These are phyloP conservation scores for Drosophila equinoxialis DNA, from an alignment of 1,140 invertebrate species.

Conservation along the genomic window DNA sequence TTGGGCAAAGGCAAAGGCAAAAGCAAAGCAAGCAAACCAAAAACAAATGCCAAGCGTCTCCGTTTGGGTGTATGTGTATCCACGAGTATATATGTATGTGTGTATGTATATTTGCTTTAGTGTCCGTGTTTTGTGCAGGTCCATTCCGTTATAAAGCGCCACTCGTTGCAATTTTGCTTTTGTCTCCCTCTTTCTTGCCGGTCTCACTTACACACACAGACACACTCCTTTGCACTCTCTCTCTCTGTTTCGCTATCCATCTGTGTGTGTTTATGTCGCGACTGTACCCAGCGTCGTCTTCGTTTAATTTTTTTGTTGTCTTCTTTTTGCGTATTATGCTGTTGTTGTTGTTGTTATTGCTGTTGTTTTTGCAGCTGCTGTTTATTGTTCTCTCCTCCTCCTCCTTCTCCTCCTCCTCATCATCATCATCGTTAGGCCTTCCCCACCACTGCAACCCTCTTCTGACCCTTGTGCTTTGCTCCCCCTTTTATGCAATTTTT, in stretches of 20 bases:
- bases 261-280: conserved; percentile 45
- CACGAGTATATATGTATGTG: conserved; percentile 4
- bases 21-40: conserved; percentile 35
- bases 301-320: conserved; percentile 24
- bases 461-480: too few species aligned
- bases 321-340: conserved; percentile 29
- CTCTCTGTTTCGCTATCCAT: not conserved
- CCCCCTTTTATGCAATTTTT: not conserved
- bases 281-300: conserved; percentile 65
- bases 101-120: not conserved
- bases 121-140: conserved; percentile 21
- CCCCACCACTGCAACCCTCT: too few species aligned
- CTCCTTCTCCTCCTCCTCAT: not conserved
- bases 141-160: conserved; percentile 43
- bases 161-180: conserved; percentile 32
- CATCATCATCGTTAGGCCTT: not conserved
- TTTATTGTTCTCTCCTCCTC: conserved; percentile 1
- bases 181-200: conserved; percentile 8
- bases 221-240: not conserved
- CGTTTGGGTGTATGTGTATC: conserved; percentile 7
- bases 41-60: conserved; percentile 9
- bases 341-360: not conserved
- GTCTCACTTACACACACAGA: not conserved
- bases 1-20: conserved; percentile 31
- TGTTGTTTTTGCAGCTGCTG: conserved; percentile 8